phyloP scores from a whole-genome alignment of 2,888 invertebrate species.

The Microctonus hyperodae region DNA sequence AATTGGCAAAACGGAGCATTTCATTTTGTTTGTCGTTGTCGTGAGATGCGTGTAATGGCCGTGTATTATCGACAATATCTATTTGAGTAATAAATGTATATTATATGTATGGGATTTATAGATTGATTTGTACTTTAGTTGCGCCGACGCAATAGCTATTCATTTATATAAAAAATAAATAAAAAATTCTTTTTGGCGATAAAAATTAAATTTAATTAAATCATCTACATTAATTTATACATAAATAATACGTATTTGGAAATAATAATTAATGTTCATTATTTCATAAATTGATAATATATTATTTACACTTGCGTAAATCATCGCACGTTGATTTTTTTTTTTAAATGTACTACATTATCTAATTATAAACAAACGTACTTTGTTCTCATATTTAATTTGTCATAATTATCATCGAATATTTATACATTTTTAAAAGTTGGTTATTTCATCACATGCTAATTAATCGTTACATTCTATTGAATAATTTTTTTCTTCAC shows the following conservation, averaged over 20 bases:
- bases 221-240: no score
- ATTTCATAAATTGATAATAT: no score
- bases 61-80: not conserved
- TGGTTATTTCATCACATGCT: not conserved
- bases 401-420: not conserved
- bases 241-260: no score
- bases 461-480: not conserved
- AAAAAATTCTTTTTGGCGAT: no score
- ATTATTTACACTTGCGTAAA: not conserved
- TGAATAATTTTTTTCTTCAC: not conserved
- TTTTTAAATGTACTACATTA: not conserved
- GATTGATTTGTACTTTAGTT: no score
- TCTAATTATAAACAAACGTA: not conserved
- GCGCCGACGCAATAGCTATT: not conserved
- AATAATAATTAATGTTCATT: no score
- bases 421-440: not conserved
- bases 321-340: conserved; percentile 1
- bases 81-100: no score
- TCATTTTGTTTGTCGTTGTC: not conserved
- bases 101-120: no score
- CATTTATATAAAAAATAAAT: no score
- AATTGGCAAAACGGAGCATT: conserved; percentile 10
- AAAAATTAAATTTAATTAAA: no score
- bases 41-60: conserved; percentile 3
- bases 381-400: not conserved